Evolutionary conservation across 2,113 vertebrate species (phyloP).

Genomic region (Takifugu bimaculatus): DNA sequence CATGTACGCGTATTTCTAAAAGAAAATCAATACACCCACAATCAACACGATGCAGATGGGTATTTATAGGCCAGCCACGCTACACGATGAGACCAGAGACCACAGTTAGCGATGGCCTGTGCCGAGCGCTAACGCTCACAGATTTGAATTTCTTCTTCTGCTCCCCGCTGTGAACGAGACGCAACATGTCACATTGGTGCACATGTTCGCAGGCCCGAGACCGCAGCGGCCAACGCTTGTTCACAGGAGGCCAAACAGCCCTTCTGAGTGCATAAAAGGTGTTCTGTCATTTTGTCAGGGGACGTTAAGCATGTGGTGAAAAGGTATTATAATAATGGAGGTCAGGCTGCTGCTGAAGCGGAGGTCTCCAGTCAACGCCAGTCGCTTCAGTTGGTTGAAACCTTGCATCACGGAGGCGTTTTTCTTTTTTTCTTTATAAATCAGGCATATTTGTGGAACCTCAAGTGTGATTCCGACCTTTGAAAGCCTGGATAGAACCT

Average conservation of each 20-base stretch:
- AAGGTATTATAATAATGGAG: slow-evolving; percentile 43
- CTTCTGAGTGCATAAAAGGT: slow-evolving; percentile 34
- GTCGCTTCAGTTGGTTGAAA: background rate
- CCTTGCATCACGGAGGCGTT: background rate
- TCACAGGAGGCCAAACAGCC: slow-evolving; percentile 39
- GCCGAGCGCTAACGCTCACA: slow-evolving; percentile 29
- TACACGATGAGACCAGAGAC: slow-evolving; percentile 17
- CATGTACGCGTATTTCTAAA: slow-evolving; percentile 26
- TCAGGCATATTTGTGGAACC: no score
- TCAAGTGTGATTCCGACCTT: background rate
- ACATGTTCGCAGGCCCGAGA: slow-evolving; percentile 27
- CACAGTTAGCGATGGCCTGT: slow-evolving; percentile 35
- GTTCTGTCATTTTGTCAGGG: slow-evolving; percentile 64
- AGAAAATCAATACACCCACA: slow-evolving; percentile 41
- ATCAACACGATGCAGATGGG: slow-evolving; percentile 12
- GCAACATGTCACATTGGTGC: slow-evolving; percentile 59
- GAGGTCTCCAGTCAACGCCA: slow-evolving; percentile 24
- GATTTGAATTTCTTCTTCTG: slow-evolving; percentile 21
- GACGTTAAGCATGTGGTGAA: slow-evolving; percentile 41
- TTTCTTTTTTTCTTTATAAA: no score
- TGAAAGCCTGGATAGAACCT: no score
- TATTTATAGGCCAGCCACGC: slow-evolving; percentile 30
- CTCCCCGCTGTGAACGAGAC: slow-evolving; percentile 38
- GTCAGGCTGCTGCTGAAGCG: slow-evolving; percentile 27
- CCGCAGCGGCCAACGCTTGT: slow-evolving; percentile 31